Evolutionary conservation across 2,797 vertebrate genomes (phyloP).

Genomic region (Aphelocoma californica): DNA sequence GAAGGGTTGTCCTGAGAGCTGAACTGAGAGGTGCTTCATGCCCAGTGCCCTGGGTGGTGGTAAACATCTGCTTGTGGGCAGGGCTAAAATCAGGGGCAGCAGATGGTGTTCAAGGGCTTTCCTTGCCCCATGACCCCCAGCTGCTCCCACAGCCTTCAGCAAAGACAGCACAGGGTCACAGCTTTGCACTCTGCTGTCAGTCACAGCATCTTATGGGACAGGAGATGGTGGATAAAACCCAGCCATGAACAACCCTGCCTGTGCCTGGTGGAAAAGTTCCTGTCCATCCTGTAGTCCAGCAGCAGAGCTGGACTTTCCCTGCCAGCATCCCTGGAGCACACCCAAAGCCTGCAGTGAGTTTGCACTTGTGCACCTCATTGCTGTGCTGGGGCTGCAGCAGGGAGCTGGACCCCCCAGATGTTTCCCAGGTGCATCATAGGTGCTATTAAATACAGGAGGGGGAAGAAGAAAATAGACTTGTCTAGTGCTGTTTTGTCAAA

Average conservation of each 20-base stretch:
- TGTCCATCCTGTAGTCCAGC: background rate
- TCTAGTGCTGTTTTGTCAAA: slow-evolving; percentile 42
- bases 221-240: background rate
- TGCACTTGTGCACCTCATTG: background rate
- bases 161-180: background rate
- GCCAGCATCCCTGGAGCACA: background rate
- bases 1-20: background rate
- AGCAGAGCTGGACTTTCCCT: background rate
- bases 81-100: background rate
- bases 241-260: background rate
- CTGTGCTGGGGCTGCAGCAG: background rate
- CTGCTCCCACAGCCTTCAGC: background rate
- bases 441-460: background rate
- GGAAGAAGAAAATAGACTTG: background rate
- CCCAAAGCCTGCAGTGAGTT: background rate
- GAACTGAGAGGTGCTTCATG: background rate
- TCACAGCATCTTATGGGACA: fast-evolving
- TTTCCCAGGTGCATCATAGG: background rate
- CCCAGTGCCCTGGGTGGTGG: background rate
- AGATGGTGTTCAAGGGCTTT: background rate
- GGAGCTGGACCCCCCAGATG: background rate
- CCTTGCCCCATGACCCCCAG: background rate
- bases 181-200: background rate
- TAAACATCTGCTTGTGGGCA: background rate
- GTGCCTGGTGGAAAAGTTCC: background rate